Base-by-base conservation (phyloP, 2,888 invertebrate genomes). In the Zootermopsis nevadensis region DNA sequence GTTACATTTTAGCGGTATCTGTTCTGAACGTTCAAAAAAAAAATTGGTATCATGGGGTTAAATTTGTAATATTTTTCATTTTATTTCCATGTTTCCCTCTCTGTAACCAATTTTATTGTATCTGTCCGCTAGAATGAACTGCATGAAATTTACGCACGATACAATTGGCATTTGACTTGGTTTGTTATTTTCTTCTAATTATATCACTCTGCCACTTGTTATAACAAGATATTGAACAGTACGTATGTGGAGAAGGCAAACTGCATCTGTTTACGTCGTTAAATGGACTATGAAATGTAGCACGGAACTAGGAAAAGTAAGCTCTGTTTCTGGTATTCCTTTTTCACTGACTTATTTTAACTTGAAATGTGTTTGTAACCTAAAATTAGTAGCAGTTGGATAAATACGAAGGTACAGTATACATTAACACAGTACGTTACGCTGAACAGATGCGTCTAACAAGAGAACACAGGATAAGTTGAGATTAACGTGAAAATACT, bases 331-430 rank as follows among this genome's bases (percentile, higher is more conserved):
- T 12, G 24, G 33, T 84, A 38, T 8, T 53, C 22, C 30, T 84
- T 48, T 84, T 67, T 72, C 7, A 27, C n/a, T 60, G n/a, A 48
- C 15, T 48, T n/a, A n/a, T 60, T 60, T 60, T 60, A 27, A 60
- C 0, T 60, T 27, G 6, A 27, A 27, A n/a, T n/a, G 55, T 55
- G 8, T 60, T 27, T 12, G 48, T 48, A 48, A 48, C 15, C 15
- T 15, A 48, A 48, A 48, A 12, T 48, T 8, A 8, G 48, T 48
- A 12, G 15, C 48, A 48, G 15, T 48, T 48, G 48, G 15, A 48
- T 15, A 48, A 48, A 12, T n/a, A 48, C 48, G 33, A 30, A 35
- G 80, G 27, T 84, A 0, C 48, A 30, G 3, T 2, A 6, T 77
- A 48, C 15, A 1, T 42, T 2, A 42, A 42, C 12, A 42, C 42